Conservation (phyloP, 2,888 invertebrate species). For the Zygaena filipendulae region DNA sequence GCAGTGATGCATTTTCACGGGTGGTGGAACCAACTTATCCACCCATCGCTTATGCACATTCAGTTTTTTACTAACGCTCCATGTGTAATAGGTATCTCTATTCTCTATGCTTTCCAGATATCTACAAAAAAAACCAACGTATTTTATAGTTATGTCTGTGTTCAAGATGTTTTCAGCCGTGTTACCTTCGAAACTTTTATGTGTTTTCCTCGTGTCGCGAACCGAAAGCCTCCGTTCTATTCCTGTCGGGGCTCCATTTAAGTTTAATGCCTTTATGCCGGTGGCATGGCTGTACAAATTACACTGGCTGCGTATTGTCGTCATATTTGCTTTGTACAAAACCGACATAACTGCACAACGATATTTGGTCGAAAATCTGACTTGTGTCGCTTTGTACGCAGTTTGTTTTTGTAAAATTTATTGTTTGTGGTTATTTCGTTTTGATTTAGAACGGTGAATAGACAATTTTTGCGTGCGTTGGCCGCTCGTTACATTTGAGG, state of each 20-base stretch:
- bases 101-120: too few species aligned
- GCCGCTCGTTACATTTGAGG: conserved; percentile 18
- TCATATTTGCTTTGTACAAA: background rate
- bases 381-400: conserved; percentile 4
- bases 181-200: too few species aligned
- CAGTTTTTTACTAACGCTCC: too few species aligned
- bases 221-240: too few species aligned
- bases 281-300: conserved; percentile 12
- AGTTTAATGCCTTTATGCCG: conserved; percentile 13
- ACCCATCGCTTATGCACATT: too few species aligned
- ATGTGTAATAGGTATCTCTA: too few species aligned
- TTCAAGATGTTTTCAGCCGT: too few species aligned
- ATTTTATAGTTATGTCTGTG: too few species aligned
- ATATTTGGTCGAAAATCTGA: conserved; percentile 4
- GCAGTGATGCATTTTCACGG: too few species aligned
- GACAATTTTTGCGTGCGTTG: conserved; percentile 23
- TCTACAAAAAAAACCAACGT: too few species aligned
- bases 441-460: conserved; percentile 7
- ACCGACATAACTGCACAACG: conserved; percentile 9
- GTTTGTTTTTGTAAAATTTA: conserved; percentile 5
- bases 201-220: too few species aligned
- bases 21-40: too few species aligned
- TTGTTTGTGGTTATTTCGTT: background rate
- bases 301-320: conserved; percentile 8
- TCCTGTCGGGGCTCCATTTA: conserved; percentile 18